Conservation (phyloP, 2,113 vertebrate genomes). For the Neodon shergylaensis region DNA sequence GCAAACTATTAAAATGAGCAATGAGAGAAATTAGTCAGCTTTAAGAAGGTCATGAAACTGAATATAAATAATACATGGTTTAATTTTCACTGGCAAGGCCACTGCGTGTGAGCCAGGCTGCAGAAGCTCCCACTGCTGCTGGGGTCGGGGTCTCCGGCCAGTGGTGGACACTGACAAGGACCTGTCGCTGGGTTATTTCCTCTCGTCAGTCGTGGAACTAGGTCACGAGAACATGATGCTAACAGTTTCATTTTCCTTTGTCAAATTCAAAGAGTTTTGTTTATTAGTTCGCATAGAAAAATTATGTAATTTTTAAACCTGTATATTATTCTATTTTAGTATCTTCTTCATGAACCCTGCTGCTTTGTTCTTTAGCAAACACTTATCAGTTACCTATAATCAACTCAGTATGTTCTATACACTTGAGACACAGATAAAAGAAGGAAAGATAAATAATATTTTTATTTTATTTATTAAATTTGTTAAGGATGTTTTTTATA, state of each 20-base stretch:
- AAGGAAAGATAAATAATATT: background rate
- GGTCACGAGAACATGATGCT: background rate
- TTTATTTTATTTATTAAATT: background rate
- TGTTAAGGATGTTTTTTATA: background rate
- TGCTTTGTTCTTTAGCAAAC: background rate
- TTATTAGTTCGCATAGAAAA: background rate
- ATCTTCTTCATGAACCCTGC: background rate
- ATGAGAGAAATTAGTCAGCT: background rate
- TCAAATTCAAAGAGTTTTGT: background rate
- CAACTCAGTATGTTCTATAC: background rate
- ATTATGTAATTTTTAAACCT: background rate
- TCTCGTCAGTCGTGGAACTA: background rate
- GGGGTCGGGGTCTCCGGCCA: constrained; percentile 30
- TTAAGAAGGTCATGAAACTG: background rate
- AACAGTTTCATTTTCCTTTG: background rate
- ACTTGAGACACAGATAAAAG: background rate
- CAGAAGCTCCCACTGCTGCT: background rate
- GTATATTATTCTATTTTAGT: background rate
- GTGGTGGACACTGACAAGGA: background rate
- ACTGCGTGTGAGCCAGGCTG: background rate
- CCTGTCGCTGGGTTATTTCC: background rate
- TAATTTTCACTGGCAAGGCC: background rate
- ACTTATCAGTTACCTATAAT: background rate
- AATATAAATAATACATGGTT: background rate
- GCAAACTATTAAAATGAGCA: constrained; percentile 9